A percentile compares a stretch with the other conserved stretches of the same genome.
Evolutionary conservation across 2,888 invertebrate genomes (phyloP).

Genomic region (Gymnosoma rotundatum): DNA sequence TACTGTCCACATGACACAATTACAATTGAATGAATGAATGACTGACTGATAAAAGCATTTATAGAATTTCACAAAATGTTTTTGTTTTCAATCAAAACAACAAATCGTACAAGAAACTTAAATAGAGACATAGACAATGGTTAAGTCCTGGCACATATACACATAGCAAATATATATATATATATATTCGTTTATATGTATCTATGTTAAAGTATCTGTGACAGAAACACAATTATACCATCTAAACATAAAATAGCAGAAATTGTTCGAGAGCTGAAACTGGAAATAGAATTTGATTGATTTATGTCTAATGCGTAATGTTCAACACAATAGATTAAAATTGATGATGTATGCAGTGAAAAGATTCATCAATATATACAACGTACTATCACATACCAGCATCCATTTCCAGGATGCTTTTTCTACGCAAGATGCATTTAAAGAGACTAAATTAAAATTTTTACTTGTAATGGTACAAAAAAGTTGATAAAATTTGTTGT

Average conservation of each 20-base stretch:
- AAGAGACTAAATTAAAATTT: too few species aligned
- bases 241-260: slow-evolving; percentile 41
- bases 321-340: slow-evolving; percentile 64
- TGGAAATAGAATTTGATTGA: slow-evolving; percentile 57
- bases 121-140: slow-evolving; percentile 10
- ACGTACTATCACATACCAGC: not conserved
- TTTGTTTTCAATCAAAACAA: slow-evolving; percentile 55
- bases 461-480: too few species aligned
- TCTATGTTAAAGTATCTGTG: slow-evolving; percentile 6
- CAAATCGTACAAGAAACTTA: slow-evolving; percentile 7
- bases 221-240: slow-evolving; percentile 40
- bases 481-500: too few species aligned
- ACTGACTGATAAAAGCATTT: slow-evolving; percentile 19
- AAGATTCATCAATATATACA: not conserved
- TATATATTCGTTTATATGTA: not conserved
- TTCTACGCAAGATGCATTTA: not conserved
- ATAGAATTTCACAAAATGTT: slow-evolving; percentile 52
- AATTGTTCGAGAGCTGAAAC: slow-evolving; percentile 17
- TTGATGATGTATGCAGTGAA: slow-evolving; percentile 50
- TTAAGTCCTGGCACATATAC: not conserved
- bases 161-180: not conserved
- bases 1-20: slow-evolving; percentile 56
- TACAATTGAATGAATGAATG: slow-evolving; percentile 47
- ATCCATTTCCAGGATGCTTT: not conserved
- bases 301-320: slow-evolving; percentile 65